Base-by-base conservation (phyloP, 1,140 invertebrate genomes). In the Cydia fagiglandana region DNA sequence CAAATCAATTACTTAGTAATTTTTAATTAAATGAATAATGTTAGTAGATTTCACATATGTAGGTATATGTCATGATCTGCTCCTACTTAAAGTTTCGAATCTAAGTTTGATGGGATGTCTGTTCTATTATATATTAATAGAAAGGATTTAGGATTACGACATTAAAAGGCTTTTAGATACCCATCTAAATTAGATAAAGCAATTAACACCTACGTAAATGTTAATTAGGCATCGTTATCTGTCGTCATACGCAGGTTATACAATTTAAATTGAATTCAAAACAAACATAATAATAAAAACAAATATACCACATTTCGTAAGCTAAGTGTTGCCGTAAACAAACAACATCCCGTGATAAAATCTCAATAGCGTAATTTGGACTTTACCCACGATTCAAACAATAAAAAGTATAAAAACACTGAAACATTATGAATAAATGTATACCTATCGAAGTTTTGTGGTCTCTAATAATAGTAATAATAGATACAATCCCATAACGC, bases 391-490 rank as follows among this genome's bases (percentile, higher is more conserved):
- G 56, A n/a, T 53, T 53, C n/a, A 24, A 61, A 61, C 56, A 61
- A 61, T 24, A 61, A 61, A n/a, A n/a, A n/a, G n/a, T n/a, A n/a
- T n/a, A n/a, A n/a, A n/a, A 53, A 53, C 13, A n/a, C 0, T n/a
- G 15, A 53, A n/a, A 53, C 4, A n/a, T n/a, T 20, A 66, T 34
- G 64, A 66, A 70, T 70, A 70, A 41, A 70, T 34, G 4, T 66
- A 70, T 70, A 38, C 64, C 45, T 47, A 70, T 38, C 7, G 17
- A 61, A 7, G 15, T 70, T 70, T 70, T 45, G n/a, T 70, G n/a
- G 66, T 38, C 15, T 68, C 30, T 34, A 70, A 70, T 70, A 45
- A 70, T 70, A 70, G 34, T 34, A 34, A 34, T 34, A 34, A 34
- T n/a, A 15, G 66, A 47, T 47, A 47, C 45, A 12, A 13, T 38